Evolutionary conservation across 2,888 invertebrate species (phyloP), one percentile per base, ranked within the genome.

Genomic region (Drosophila aldrichi): DNA sequence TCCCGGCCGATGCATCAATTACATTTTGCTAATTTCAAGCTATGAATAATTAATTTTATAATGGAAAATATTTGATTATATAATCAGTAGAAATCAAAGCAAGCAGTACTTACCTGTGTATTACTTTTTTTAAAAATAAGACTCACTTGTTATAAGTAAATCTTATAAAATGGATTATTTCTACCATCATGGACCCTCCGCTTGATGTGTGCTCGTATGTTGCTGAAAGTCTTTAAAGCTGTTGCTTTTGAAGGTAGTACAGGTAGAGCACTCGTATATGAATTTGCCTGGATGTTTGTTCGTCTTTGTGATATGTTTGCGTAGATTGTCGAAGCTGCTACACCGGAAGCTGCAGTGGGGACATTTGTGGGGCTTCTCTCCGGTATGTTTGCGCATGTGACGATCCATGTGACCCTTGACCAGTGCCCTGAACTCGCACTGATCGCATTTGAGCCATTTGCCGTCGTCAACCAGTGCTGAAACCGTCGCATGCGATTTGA

Each of bases 361-460:
- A 92, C 98, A 98, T 59, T 94, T 94, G 93, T 96, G 98, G 0
- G 98, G 97, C 91, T 97, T 97, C 38, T 95, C 94, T 5, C 97
- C 97, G 6, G 95, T 96, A 91, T 98, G 98, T 9, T 74, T 66
- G 29, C 96, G 94, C 91, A 96, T 93, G 92, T 98, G 98, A 54
- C 97, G 94, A 88, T 95, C 96, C 82, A 98, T 93, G 91, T 97
- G 96, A 32, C 95, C 95, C 9, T 94, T 93, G 71, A 95, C 94
- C 79, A 95, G 94, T 18, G 95, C 94, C 74, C 94, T 94, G 92
- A 97, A 98, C 3, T 94, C 90, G 88, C 98, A 98, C 12, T 95
- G 93, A 34, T 94, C 92, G 90, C 97, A 97, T 49, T 94, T 93
- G 87, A 94, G 95, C 65, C 93, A 93, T 81, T 95, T 95, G 56